Evolutionary conservation across 2,888 invertebrate genomes (phyloP).

Genomic region (Artemia sp.): DNA sequence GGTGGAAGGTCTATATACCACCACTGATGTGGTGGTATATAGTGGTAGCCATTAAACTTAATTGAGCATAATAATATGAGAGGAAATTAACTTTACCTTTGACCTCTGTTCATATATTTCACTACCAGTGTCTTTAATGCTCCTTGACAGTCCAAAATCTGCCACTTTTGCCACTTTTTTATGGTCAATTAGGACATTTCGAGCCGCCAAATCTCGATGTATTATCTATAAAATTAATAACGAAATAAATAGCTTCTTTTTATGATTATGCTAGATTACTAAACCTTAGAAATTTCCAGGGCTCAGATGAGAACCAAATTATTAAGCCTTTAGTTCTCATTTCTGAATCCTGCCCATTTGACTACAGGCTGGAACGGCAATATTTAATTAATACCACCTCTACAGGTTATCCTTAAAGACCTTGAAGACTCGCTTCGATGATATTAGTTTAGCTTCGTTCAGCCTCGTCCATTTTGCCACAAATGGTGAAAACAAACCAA

Average conservation of each 20-base stretch:
- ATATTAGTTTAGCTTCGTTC: too few relatives aligned
- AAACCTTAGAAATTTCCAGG: constrained; percentile 4
- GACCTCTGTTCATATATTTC: constrained; percentile 37
- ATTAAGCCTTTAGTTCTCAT: not conserved
- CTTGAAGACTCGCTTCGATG: too few relatives aligned
- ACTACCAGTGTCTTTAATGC: constrained; percentile 35
- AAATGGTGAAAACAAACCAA: too few relatives aligned
- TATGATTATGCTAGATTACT: not conserved
- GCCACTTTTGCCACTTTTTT: constrained; percentile 73
- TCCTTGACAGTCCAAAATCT: constrained; percentile 69
- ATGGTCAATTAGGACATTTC: constrained; percentile 64
- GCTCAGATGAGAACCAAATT: not conserved
- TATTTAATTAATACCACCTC: too few relatives aligned
- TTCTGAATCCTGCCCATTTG: not conserved
- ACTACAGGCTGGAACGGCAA: too few relatives aligned
- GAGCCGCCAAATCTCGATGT: constrained; percentile 63
- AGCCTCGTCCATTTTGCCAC: too few relatives aligned
- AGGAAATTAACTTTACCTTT: constrained; percentile 26
- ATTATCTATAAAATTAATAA: constrained; percentile 45
- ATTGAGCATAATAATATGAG: too few relatives aligned
- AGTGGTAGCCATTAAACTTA: too few relatives aligned
- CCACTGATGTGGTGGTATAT: too few relatives aligned
- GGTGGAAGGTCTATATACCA: too few relatives aligned
- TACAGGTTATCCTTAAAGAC: too few relatives aligned
- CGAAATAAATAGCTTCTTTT: not conserved